A percentile compares a stretch with the other conserved stretches of the same genome.
Conservation (phyloP, 1,140 invertebrate genomes). For the Tetragonula clypearis region DNA sequence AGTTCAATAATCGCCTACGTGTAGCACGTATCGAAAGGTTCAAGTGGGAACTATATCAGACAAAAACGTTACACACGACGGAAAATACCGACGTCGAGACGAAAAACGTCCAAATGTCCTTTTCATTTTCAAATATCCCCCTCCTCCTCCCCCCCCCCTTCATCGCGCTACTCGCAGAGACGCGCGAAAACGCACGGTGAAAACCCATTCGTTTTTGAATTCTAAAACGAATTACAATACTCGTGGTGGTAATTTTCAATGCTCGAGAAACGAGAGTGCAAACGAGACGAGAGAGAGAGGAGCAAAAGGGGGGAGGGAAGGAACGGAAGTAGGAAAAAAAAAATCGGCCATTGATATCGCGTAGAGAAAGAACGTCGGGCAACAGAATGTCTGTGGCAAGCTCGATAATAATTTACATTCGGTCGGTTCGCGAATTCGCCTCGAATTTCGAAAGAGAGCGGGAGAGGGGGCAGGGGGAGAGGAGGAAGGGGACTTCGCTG, state of each 20-base stretch:
- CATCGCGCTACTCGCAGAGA: too few species aligned
- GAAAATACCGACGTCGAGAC: too few species aligned
- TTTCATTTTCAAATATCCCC: background rate
- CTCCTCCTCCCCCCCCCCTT: rapidly evolving
- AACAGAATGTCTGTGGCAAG: background rate
- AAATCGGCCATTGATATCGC: too few species aligned
- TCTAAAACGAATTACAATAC: background rate
- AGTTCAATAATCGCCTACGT: too few species aligned
- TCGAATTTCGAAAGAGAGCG: background rate
- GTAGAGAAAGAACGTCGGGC: background rate
- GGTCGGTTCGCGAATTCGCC: background rate
- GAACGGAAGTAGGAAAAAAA: background rate
- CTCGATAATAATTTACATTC: constrained; percentile 29
- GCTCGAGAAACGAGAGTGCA: background rate
- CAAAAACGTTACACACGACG: too few species aligned
- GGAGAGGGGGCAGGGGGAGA: too few species aligned
- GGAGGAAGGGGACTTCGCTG: too few species aligned
- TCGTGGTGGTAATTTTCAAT: too few species aligned
- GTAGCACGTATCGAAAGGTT: too few species aligned
- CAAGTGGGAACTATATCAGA: too few species aligned
- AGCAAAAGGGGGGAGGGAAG: background rate
- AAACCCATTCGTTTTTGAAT: background rate
- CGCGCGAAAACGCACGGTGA: background rate
- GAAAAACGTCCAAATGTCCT: background rate
- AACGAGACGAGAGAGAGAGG: background rate